These are phyloP conservation scores for Idaea aversata DNA, from an alignment of 2,888 invertebrate genomes.

Conservation along the genomic window DNA sequence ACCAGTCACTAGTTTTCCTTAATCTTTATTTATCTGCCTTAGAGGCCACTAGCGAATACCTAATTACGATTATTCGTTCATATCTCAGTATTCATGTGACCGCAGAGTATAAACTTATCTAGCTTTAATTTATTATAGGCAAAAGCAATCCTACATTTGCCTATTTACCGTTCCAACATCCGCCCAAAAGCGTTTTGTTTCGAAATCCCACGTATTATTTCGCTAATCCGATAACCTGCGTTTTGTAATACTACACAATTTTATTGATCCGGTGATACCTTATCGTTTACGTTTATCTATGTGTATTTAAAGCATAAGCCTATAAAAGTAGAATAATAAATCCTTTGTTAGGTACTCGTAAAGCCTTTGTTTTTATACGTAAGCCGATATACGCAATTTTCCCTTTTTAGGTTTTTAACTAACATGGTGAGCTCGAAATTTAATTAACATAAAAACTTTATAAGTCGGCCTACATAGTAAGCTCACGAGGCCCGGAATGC, in stretches of 20 bases:
- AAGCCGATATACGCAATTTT: background rate
- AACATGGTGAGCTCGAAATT: constrained; percentile 26
- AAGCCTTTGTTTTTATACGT: constrained; percentile 5
- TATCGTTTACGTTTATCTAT: constrained; percentile 67
- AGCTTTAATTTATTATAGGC: constrained; percentile 5
- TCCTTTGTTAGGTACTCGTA: constrained; percentile 14
- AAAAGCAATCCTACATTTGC: constrained; percentile 22
- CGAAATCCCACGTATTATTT: constrained; percentile 34
- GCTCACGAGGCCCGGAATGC: constrained; percentile 32
- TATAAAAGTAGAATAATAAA: constrained; percentile 18
- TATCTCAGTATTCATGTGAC: background rate
- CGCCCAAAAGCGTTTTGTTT: constrained; percentile 31
- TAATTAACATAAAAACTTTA: constrained; percentile 52
- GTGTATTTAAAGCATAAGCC: constrained; percentile 24
- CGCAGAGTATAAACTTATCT: constrained; percentile 7
- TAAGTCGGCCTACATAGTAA: constrained; percentile 37
- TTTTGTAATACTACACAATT: constrained; percentile 47
- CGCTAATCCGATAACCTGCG: constrained; percentile 28
- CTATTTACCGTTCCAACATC: constrained; percentile 32
- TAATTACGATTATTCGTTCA: background rate
- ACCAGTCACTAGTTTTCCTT: background rate
- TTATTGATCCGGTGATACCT: constrained; percentile 72
- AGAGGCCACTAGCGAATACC: background rate
- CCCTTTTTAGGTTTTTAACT: background rate
- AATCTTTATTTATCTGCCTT: background rate